Conservation (phyloP, 2,888 invertebrate genomes). For the Eretmocerus hayati region DNA sequence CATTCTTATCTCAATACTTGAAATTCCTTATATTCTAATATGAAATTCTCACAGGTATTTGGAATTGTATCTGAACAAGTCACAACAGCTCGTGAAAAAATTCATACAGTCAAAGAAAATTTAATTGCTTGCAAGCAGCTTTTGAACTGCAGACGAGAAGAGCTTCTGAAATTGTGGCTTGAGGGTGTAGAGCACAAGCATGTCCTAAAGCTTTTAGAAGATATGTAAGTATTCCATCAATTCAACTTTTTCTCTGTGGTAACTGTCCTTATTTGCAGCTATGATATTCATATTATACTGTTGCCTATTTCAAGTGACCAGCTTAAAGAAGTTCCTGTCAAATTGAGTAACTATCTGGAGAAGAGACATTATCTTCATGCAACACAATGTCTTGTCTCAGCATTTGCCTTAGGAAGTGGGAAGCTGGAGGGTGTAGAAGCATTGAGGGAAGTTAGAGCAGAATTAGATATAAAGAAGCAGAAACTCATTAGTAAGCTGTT, state of each 20-base stretch:
- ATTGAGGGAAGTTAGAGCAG: conserved; percentile 68
- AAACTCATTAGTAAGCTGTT: conserved; percentile 63
- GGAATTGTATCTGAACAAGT: conserved; percentile 69
- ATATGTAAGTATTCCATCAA: conserved; percentile 60
- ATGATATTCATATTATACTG: too few relatives aligned
- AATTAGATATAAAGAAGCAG: conserved; percentile 63
- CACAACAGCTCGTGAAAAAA: conserved; percentile 68
- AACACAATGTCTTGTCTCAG: conserved; percentile 71
- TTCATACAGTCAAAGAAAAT: conserved; percentile 73
- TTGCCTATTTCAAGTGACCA: conserved; percentile 58
- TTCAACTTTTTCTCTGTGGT: not conserved
- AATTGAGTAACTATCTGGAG: conserved; percentile 57
- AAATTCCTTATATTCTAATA: not conserved
- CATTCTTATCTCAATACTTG: not conserved
- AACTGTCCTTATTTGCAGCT: not conserved
- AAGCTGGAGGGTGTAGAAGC: conserved; percentile 77
- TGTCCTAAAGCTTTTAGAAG: conserved; percentile 78
- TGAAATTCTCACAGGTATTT: conserved; percentile 57
- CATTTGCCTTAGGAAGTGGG: conserved; percentile 61
- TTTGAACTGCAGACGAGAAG: conserved; percentile 84
- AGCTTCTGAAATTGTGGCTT: conserved; percentile 86
- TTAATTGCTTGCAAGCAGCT: conserved; percentile 76
- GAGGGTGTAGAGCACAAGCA: conserved; percentile 95
- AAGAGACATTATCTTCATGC: conserved; percentile 79
- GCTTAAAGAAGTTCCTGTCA: conserved; percentile 65